Evolutionary conservation across 2,797 vertebrate genomes (phyloP).

Genomic region (Neoniphon sammara): DNA sequence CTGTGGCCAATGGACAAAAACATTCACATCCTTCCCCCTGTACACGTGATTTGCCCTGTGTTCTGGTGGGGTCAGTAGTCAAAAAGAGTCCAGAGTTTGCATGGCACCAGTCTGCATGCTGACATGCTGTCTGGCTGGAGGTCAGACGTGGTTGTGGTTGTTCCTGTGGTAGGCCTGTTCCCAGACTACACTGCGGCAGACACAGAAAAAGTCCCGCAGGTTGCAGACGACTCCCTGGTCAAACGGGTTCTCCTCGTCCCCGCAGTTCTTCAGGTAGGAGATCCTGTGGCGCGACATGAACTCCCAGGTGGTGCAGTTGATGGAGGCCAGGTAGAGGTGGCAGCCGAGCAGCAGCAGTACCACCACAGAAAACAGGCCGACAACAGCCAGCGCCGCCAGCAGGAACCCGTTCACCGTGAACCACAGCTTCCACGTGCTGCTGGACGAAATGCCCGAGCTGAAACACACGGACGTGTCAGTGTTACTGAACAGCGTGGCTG

Average conservation of each 20-base stretch:
- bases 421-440: slow-evolving; percentile 84
- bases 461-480: not conserved
- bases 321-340: slow-evolving; percentile 91
- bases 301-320: slow-evolving; percentile 95
- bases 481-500: not conserved
- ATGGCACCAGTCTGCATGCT: not conserved
- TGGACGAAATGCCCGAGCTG: slow-evolving; percentile 89
- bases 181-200: slow-evolving; percentile 86
- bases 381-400: slow-evolving; percentile 80
- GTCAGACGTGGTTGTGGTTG: slow-evolving; percentile 67
- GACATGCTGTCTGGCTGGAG: not conserved
- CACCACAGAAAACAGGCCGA: slow-evolving; percentile 80
- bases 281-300: slow-evolving; percentile 93
- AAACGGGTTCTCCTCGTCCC: slow-evolving; percentile 88
- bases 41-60: not conserved
- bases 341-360: slow-evolving; percentile 86
- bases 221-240: slow-evolving; percentile 89
- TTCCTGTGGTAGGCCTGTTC: slow-evolving; percentile 85
- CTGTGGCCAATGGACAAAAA: not conserved
- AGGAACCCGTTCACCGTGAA: slow-evolving; percentile 84
- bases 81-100: not conserved
- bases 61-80: not conserved
- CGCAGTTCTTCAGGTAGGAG: slow-evolving; percentile 88
- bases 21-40: not conserved
- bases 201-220: slow-evolving; percentile 92